A percentile compares a stretch with the other conserved stretches of the same genome.
phyloP scores from a whole-genome alignment of 2,888 invertebrate species.

The Altica lythri region DNA sequence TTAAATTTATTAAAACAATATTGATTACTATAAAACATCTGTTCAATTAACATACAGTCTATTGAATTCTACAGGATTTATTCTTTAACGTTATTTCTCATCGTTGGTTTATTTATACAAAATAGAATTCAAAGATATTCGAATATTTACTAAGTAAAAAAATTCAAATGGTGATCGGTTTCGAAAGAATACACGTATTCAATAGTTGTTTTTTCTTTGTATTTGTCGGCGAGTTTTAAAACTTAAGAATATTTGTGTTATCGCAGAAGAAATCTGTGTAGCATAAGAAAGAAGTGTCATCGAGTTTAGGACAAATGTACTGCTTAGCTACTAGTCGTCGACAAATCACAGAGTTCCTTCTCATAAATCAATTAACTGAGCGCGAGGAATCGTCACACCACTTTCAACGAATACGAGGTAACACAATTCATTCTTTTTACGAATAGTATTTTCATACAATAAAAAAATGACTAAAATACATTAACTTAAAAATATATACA shows the following conservation, averaged over 20 bases:
- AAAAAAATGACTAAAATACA: no score
- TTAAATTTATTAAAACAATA: no score
- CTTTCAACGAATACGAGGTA: slow-evolving; percentile 24
- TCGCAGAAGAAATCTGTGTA: slow-evolving; percentile 37
- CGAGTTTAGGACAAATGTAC: slow-evolving; percentile 42
- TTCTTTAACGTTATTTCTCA: not conserved
- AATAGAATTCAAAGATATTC: slow-evolving; percentile 14
- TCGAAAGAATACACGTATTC: slow-evolving; percentile 34
- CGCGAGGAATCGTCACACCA: slow-evolving; percentile 29
- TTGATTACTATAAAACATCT: no score
- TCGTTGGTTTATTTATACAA: slow-evolving; percentile 1
- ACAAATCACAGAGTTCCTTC: slow-evolving; percentile 57
- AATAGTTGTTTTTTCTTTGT: slow-evolving; percentile 28
- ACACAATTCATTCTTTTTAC: not conserved
- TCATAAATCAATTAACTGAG: slow-evolving; percentile 54
- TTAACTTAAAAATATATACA: no score
- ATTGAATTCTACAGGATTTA: not conserved
- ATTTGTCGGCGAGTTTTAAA: slow-evolving; percentile 27
- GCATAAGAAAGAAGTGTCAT: slow-evolving; percentile 38
- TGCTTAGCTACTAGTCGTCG: slow-evolving; percentile 45
- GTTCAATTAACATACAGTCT: no score
- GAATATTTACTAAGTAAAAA: slow-evolving; percentile 27
- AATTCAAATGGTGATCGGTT: slow-evolving; percentile 33
- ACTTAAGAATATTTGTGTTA: slow-evolving; percentile 37
- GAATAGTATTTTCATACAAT: not conserved